Evolutionary conservation across 2,888 invertebrate genomes (phyloP).

Genomic region (Anthrax anthrax): DNA sequence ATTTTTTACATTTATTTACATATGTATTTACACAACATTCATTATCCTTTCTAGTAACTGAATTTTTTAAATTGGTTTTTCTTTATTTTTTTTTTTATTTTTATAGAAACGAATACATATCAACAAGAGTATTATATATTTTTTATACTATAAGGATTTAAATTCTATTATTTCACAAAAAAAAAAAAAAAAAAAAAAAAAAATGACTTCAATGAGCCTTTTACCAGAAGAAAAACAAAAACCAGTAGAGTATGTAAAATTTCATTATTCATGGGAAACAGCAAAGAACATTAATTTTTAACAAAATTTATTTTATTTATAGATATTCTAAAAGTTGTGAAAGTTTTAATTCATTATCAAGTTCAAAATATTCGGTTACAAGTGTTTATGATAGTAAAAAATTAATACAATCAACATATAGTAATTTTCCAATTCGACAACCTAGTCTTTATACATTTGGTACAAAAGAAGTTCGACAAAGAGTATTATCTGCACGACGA

Average conservation of each 20-base stretch:
- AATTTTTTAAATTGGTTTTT: no score
- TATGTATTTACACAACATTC: no score
- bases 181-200: conserved; percentile 11
- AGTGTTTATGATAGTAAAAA: conserved; percentile 19
- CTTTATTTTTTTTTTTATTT: no score
- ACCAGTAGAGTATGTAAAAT: conserved; percentile 19
- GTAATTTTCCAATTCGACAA: conserved; percentile 18
- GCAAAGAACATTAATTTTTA: neutral
- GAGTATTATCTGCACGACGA: conserved; percentile 63
- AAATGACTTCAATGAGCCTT: conserved; percentile 39
- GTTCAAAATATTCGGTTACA: conserved; percentile 29
- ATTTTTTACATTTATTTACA: no score
- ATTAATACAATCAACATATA: conserved; percentile 15
- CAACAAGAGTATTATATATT: no score
- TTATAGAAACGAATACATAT: no score
- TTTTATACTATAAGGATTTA: no score
- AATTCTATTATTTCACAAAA: no score
- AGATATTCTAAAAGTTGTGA: conserved; percentile 33
- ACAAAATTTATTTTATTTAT: conserved; percentile 13
- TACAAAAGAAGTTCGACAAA: conserved; percentile 38
- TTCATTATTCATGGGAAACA: neutral
- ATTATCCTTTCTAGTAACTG: no score
- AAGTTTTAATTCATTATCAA: conserved; percentile 31
- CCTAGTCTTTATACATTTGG: conserved; percentile 20
- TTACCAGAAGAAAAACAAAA: conserved; percentile 38